Percentiles rank a stretch among this genome's conserved stretches.
Evolutionary conservation across 2,888 invertebrate species (phyloP).

Genomic region (Flexamia atlantica): DNA sequence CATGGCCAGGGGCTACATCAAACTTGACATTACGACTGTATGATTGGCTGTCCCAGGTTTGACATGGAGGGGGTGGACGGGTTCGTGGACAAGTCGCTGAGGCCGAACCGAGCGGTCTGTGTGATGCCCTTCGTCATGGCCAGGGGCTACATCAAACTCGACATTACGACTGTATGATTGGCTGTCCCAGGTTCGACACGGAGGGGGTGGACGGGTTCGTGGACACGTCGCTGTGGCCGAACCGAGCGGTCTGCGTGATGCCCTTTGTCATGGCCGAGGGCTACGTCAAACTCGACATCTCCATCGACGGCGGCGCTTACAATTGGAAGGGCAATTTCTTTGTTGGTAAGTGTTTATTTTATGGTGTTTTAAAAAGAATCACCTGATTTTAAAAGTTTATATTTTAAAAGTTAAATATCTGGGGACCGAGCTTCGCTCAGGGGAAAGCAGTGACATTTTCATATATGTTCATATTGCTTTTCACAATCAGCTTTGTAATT

Average conservation of each 20-base stretch:
- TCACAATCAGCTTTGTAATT: too few species aligned
- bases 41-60: constrained; percentile 80
- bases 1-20: constrained; percentile 92
- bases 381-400: too few species aligned
- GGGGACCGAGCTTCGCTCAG: too few species aligned
- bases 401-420: too few species aligned
- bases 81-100: constrained; percentile 81
- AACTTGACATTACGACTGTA: constrained; percentile 93
- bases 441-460: too few species aligned
- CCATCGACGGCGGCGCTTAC: constrained; percentile 89
- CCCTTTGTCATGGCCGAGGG: constrained; percentile 93
- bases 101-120: constrained; percentile 91
- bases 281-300: constrained; percentile 91
- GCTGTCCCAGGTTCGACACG: constrained; percentile 83
- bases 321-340: constrained; percentile 95
- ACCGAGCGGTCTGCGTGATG: constrained; percentile 93
- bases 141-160: constrained; percentile 92
- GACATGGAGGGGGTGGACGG: constrained; percentile 89
- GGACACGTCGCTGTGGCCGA: constrained; percentile 80
- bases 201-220: constrained; percentile 87
- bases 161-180: too few species aligned
- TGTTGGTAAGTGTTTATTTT: constrained; percentile 81
- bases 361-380: not conserved
- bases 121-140: constrained; percentile 92
- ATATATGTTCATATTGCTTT: too few species aligned